A percentile compares a stretch with the other conserved stretches of the same genome.
Conservation (phyloP, 2,888 invertebrate species). For the Leucophora obtusa region DNA sequence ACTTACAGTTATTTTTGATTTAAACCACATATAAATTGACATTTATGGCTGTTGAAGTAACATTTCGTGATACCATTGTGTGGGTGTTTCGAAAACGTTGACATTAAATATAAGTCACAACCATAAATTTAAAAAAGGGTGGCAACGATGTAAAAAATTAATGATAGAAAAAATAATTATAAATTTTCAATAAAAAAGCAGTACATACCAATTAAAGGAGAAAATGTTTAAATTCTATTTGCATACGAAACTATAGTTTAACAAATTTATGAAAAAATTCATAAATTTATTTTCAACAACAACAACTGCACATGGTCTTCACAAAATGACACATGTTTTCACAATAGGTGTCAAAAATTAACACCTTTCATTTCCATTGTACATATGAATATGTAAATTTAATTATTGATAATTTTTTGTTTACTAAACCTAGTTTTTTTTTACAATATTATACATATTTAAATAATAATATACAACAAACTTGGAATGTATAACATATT, state of each 20-base stretch:
- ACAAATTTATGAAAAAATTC: not conserved
- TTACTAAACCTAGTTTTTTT: too few relatives aligned
- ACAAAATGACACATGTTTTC: conserved; percentile 42
- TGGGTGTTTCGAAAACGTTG: conserved; percentile 43
- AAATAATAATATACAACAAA: not conserved
- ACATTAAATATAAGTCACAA: conserved; percentile 37
- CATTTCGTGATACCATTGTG: conserved; percentile 21
- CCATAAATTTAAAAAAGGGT: conserved; percentile 49
- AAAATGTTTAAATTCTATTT: conserved; percentile 5
- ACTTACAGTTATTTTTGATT: conserved; percentile 33
- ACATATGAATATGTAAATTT: not conserved
- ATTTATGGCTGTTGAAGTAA: conserved; percentile 31
- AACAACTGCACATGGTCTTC: not conserved
- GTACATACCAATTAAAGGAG: conserved; percentile 37
- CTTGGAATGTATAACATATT: conserved; percentile 2
- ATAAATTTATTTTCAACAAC: not conserved
- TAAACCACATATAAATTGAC: conserved; percentile 38
- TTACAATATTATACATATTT: too few relatives aligned
- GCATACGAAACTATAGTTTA: conserved; percentile 11
- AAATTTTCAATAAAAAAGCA: conserved; percentile 16
- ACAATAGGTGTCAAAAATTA: conserved; percentile 49
- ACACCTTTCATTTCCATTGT: conserved; percentile 47
- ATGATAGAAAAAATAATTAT: conserved; percentile 42
- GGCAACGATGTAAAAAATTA: conserved; percentile 28
- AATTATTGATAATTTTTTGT: not conserved